Conservation (phyloP, 2,113 vertebrate genomes). For the Cyphomyrus plagiostoma region DNA sequence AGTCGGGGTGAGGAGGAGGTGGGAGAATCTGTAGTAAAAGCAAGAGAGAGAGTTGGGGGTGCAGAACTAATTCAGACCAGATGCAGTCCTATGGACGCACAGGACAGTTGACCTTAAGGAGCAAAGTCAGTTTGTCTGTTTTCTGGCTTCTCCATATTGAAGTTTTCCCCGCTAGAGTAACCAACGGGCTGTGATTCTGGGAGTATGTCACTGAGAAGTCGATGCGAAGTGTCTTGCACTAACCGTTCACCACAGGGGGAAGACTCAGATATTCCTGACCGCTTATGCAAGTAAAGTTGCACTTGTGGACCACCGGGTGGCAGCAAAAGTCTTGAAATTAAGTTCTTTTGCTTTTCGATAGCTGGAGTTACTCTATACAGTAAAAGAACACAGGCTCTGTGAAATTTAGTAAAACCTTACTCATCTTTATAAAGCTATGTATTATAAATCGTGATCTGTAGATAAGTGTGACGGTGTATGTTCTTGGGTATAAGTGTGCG, state of each 20-base stretch:
- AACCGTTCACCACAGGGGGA: not conserved
- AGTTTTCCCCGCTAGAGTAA: not conserved
- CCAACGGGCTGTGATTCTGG: not conserved
- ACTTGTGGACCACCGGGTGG: conserved; percentile 46
- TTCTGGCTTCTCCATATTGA: not conserved
- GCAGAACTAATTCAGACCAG: conserved; percentile 75
- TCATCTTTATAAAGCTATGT: not conserved
- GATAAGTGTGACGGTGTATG: not conserved
- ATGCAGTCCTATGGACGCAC: conserved; percentile 40
- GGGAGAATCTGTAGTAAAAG: conserved; percentile 56
- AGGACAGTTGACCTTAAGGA: not conserved
- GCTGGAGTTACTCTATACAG: not conserved
- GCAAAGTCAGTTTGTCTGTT: not conserved
- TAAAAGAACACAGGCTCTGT: not conserved
- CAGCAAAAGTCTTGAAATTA: conserved; percentile 42
- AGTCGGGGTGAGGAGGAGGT: conserved; percentile 44
- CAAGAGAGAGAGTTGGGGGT: conserved; percentile 44
- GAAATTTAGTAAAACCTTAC: not conserved
- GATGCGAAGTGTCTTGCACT: not conserved
- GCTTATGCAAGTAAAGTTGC: not conserved
- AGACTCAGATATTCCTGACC: not conserved
- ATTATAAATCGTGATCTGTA: not conserved
- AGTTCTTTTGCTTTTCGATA: not conserved
- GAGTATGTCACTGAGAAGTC: not conserved
- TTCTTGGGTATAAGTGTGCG: not conserved